Evolutionary conservation across 2,113 vertebrate species (phyloP).

Genomic region (Vidua macroura): DNA sequence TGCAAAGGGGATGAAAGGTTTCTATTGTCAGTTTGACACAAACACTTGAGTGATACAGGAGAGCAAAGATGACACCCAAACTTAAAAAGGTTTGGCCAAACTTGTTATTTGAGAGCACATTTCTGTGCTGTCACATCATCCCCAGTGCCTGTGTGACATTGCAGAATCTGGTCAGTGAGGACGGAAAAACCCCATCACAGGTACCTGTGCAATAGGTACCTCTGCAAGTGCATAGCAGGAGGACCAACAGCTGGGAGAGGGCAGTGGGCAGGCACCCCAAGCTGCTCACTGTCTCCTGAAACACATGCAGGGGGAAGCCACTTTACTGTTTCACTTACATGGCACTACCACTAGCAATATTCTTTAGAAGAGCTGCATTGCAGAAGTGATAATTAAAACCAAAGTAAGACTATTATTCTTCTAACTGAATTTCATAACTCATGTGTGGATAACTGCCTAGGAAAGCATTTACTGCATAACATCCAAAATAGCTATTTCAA

Average conservation of each 20-base stretch:
- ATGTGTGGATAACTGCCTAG: not conserved
- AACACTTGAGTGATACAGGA: not conserved
- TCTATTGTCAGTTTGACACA: not conserved
- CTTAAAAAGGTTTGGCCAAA: not conserved
- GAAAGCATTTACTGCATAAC: not conserved
- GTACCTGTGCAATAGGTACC: not conserved
- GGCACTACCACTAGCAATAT: not conserved
- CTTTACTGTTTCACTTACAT: not conserved
- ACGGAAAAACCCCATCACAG: not conserved
- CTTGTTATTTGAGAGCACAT: not conserved
- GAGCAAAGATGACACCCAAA: not conserved
- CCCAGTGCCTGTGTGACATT: not conserved
- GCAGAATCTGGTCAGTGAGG: not conserved
- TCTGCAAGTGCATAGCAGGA: accelerated
- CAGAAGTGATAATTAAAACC: not conserved
- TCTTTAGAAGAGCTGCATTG: not conserved
- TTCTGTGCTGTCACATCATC: not conserved
- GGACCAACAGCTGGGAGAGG: not conserved
- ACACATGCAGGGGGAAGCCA: not conserved
- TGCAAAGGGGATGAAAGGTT: not conserved
- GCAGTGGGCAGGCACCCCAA: not conserved
- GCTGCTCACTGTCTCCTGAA: not conserved
- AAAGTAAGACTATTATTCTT: not conserved
- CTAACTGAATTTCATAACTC: not conserved
- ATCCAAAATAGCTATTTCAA: not conserved